Percentiles rank a stretch among this genome's conserved stretches.
phyloP scores from a whole-genome alignment of 2,888 invertebrate genomes.

The Drosophila incognita region DNA sequence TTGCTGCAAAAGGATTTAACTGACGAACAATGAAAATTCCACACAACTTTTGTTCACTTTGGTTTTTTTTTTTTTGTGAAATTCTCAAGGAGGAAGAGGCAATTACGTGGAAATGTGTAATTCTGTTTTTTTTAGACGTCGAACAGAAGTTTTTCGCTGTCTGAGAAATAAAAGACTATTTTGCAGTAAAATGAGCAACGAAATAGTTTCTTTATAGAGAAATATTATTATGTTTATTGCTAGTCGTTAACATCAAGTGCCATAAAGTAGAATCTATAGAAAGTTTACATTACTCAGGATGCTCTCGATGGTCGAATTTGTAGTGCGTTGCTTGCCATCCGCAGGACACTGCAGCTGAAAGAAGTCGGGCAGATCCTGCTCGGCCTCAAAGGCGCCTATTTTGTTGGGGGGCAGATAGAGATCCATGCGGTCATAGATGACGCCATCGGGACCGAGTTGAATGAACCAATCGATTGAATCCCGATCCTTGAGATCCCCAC shows the following conservation, averaged over 20 bases:
- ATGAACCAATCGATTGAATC: conserved; percentile 93
- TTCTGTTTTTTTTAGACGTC: conserved; percentile 22
- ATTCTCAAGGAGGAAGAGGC: conserved; percentile 19
- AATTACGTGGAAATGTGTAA: conserved; percentile 39
- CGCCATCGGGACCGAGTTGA: conserved; percentile 94
- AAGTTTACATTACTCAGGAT: conserved; percentile 78
- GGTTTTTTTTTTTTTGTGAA: not conserved
- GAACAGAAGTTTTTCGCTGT: not conserved
- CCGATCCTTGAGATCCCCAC: conserved; percentile 95
- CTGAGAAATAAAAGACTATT: conserved; percentile 1
- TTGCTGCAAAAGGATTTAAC: conserved; percentile 10
- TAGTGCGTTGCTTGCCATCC: conserved; percentile 19
- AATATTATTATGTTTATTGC: conserved; percentile 55
- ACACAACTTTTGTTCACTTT: not conserved
- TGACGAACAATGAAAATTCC: conserved; percentile 8
- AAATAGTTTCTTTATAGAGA: not conserved
- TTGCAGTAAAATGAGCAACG: conserved; percentile 16
- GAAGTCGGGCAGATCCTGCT: conserved; percentile 76
- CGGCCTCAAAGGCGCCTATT: conserved; percentile 66
- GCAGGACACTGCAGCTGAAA: conserved; percentile 78
- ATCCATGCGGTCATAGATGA: conserved; percentile 97
- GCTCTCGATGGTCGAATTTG: conserved; percentile 74
- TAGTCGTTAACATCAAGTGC: conserved; percentile 29
- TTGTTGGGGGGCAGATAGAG: conserved; percentile 73
- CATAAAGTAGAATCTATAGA: conserved; percentile 46